phyloP scores from a whole-genome alignment of 64 coral and sea anemone species.

The Montipora sp. region DNA sequence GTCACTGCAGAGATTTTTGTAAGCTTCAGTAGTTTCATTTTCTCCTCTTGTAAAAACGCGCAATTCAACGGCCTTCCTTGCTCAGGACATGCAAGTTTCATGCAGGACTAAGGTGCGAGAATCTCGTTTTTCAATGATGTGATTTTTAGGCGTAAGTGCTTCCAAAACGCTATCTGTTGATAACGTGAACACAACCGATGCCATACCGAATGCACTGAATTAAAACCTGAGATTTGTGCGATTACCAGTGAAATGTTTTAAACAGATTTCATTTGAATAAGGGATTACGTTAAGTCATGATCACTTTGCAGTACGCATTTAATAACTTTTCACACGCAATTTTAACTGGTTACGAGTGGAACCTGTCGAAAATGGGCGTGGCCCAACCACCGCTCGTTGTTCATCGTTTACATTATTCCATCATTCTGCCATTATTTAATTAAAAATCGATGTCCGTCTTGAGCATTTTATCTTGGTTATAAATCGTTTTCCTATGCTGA shows the following conservation, averaged over 20 bases:
- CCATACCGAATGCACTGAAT: not conserved
- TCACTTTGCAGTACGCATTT: slow-evolving; percentile 13
- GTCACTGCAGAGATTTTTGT: not conserved
- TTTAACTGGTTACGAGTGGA: not conserved
- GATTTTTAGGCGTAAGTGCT: not conserved
- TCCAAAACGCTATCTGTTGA: not conserved
- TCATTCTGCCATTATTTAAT: not conserved
- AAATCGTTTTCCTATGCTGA: slow-evolving; percentile 26
- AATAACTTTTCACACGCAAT: slow-evolving; percentile 13
- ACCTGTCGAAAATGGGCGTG: not conserved
- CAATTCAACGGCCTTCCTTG: not conserved
- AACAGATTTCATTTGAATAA: slow-evolving; percentile 29
- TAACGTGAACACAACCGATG: slow-evolving; percentile 18
- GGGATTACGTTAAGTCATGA: slow-evolving; percentile 12
- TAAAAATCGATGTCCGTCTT: not conserved
- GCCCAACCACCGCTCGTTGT: not conserved
- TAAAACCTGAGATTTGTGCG: slow-evolving; percentile 4
- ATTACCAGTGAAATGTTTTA: slow-evolving; percentile 33
- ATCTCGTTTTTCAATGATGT: not conserved
- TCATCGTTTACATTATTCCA: not conserved
- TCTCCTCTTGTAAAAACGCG: not conserved
- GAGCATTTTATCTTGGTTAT: not conserved
- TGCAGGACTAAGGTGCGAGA: not conserved
- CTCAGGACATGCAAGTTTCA: not conserved
- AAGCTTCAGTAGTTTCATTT: not conserved